These are phyloP conservation scores for Nasonia longicornis DNA, from an alignment of 1,140 invertebrate species.

Conservation along the genomic window DNA sequence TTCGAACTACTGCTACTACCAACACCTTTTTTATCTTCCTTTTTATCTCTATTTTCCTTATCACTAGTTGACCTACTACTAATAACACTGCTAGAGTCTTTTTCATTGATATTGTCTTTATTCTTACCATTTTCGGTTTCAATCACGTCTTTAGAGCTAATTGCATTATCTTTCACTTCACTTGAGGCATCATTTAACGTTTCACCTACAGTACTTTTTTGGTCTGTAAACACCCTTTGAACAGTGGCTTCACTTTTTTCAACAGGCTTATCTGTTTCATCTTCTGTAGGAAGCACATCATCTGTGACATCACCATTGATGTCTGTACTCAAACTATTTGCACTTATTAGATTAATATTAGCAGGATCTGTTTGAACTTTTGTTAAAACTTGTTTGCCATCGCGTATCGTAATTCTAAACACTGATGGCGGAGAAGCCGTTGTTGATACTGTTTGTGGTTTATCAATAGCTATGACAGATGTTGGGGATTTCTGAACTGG, in stretches of 20 bases:
- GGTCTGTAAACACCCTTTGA: conserved; percentile 52
- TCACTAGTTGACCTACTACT: conserved; percentile 61
- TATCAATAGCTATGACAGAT: conserved; percentile 25
- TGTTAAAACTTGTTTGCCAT: conserved; percentile 79
- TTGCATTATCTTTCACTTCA: conserved; percentile 50
- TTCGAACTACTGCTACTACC: conserved; percentile 55
- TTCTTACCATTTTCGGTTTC: conserved; percentile 60
- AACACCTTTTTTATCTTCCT: conserved; percentile 61
- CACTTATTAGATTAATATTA: conserved; percentile 55
- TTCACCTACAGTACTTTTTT: conserved; percentile 49
- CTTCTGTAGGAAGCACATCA: conserved; percentile 42
- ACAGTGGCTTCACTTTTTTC: conserved; percentile 48
- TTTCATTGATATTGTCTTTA: conserved; percentile 56
- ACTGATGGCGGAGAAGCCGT: conserved; percentile 55
- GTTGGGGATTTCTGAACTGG: conserved; percentile 44
- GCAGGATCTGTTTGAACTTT: conserved; percentile 71
- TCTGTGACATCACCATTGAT: conserved; percentile 49
- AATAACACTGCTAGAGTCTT: conserved; percentile 52
- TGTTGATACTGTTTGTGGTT: conserved; percentile 36
- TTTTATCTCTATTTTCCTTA: conserved; percentile 66
- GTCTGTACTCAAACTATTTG: conserved; percentile 51
- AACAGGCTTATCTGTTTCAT: conserved; percentile 39
- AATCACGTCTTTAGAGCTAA: conserved; percentile 54
- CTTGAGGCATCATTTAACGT: conserved; percentile 42
- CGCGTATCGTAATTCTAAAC: conserved; percentile 79